These are phyloP conservation scores for Tetanocera ferruginea DNA, from an alignment of 2,888 invertebrate species.

Conservation along the genomic window DNA sequence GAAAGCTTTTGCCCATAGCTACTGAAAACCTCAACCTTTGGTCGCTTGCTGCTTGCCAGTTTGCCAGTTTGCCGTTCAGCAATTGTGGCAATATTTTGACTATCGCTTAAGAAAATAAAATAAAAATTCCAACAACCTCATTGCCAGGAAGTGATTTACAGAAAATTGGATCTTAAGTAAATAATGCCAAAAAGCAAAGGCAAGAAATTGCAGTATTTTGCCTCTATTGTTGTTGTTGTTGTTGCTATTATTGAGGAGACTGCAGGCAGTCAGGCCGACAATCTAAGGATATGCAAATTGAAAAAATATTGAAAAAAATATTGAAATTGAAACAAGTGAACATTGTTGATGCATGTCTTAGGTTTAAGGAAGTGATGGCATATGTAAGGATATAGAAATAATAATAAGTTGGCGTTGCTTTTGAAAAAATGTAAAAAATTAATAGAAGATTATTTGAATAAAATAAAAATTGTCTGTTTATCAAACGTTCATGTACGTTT, in stretches of 20 bases:
- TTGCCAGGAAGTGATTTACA: slow-evolving; percentile 64
- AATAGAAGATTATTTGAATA: not conserved
- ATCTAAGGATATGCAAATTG: slow-evolving; percentile 31
- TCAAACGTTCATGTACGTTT: too few species aligned
- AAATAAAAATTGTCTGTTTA: too few species aligned
- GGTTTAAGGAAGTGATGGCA: not conserved
- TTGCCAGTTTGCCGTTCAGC: not conserved
- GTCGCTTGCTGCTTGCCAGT: not conserved
- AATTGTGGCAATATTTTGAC: not conserved
- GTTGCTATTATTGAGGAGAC: not conserved
- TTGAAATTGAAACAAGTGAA: slow-evolving; percentile 17
- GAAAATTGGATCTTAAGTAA: slow-evolving; percentile 69
- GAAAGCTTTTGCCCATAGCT: not conserved
- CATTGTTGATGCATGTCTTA: slow-evolving; percentile 13
- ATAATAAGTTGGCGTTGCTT: not conserved
- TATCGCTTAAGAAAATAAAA: not conserved
- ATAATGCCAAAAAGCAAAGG: slow-evolving; percentile 56
- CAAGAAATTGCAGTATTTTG: slow-evolving; percentile 19
- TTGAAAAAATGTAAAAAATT: not conserved
- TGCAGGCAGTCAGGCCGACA: slow-evolving; percentile 8
- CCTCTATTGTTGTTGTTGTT: not conserved
- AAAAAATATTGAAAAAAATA: slow-evolving; percentile 32
- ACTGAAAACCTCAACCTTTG: not conserved
- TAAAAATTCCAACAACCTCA: slow-evolving; percentile 3
- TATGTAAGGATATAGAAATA: not conserved